Evolutionary conservation across 2,888 invertebrate genomes (phyloP).

Genomic region (Trissonchulus latispiculum): DNA sequence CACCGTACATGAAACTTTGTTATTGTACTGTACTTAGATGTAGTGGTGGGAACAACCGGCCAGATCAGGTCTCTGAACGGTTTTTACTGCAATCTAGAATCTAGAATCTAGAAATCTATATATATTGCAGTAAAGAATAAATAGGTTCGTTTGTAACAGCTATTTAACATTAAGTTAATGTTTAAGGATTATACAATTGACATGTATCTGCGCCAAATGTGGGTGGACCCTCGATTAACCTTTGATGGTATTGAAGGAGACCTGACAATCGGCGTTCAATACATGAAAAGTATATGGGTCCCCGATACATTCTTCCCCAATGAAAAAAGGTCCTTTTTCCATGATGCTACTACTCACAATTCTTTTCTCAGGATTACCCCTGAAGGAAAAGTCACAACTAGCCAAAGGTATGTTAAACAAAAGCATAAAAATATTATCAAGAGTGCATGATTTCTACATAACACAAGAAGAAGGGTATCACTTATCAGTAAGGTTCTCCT

Average conservation of each 20-base stretch:
- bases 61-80: too few species aligned
- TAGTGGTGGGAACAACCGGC: too few species aligned
- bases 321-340: constrained; percentile 42
- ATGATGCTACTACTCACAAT: constrained; percentile 42
- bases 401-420: constrained; percentile 50
- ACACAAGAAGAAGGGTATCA: too few species aligned
- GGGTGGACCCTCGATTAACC: constrained; percentile 39
- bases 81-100: too few species aligned
- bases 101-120: too few species aligned
- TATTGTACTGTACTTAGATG: too few species aligned
- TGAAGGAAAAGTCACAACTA: constrained; percentile 39
- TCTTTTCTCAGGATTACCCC: constrained; percentile 41
- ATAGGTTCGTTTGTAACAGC: too few species aligned
- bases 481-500: too few species aligned
- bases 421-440: too few species aligned
- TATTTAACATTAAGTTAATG: background rate
- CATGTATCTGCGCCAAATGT: constrained; percentile 41
- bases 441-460: too few species aligned
- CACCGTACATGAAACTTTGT: too few species aligned
- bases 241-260: constrained; percentile 26
- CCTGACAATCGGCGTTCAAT: constrained; percentile 36
- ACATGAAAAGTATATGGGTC: constrained; percentile 41
- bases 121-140: too few species aligned
- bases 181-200: constrained; percentile 42
- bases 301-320: constrained; percentile 43